A percentile compares a stretch with the other conserved stretches of the same genome.
Conservation (phyloP, 2,113 vertebrate species). For the Ailurus styani region DNA sequence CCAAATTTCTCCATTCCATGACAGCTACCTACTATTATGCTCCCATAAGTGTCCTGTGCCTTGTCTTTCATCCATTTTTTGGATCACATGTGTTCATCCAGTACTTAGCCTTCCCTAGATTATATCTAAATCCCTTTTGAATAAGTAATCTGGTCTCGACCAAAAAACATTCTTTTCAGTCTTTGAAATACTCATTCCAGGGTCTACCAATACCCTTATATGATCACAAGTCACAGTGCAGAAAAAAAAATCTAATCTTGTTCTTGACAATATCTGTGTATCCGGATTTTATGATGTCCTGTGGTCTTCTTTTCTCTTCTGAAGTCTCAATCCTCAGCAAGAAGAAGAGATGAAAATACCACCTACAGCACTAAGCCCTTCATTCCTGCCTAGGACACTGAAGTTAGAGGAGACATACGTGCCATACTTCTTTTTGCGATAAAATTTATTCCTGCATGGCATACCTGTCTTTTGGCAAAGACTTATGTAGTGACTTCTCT, state of each 20-base stretch:
- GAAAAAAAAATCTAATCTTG: slow-evolving; percentile 23
- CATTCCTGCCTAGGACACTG: not conserved
- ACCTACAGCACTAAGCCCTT: not conserved
- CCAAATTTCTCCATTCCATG: not conserved
- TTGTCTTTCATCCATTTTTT: not conserved
- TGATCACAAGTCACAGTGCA: not conserved
- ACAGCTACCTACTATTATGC: not conserved
- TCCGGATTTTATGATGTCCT: not conserved
- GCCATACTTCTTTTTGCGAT: not conserved
- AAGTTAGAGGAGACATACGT: not conserved
- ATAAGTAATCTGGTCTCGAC: not conserved
- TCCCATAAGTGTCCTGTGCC: not conserved
- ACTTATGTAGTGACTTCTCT: not conserved
- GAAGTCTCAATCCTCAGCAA: not conserved
- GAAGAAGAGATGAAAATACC: not conserved
- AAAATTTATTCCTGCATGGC: not conserved
- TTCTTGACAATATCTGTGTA: not conserved
- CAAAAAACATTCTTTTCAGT: not conserved
- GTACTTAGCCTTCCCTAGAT: not conserved
- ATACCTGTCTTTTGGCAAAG: not conserved
- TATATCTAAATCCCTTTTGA: slow-evolving; percentile 26
- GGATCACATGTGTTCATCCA: not conserved
- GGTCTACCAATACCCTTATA: not conserved
- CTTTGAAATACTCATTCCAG: not conserved
- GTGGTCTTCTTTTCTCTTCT: not conserved